Conservation (phyloP, 2,888 invertebrate genomes). For the Chorisops tibialis region DNA sequence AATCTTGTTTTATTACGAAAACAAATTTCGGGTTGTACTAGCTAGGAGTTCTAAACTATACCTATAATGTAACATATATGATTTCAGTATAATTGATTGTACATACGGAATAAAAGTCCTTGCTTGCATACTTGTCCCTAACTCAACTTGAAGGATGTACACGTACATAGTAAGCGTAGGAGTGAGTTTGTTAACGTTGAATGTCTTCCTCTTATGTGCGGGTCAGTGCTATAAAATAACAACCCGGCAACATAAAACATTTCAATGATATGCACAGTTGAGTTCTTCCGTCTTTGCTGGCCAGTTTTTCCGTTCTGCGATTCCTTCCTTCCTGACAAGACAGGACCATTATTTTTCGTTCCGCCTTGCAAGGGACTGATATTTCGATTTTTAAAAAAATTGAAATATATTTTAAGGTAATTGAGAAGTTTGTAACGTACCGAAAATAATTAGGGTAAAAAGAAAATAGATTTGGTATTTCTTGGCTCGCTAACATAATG, state of each 20-base stretch:
- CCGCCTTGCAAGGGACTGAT: constrained; percentile 23
- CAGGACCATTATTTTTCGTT: constrained; percentile 28
- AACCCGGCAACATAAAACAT: constrained; percentile 33
- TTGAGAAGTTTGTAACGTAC: constrained; percentile 12
- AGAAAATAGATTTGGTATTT: background rate
- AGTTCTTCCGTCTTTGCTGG: constrained; percentile 31
- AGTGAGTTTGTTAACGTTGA: constrained; percentile 24
- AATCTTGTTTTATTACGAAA: no score
- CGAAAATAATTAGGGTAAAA: constrained; percentile 16
- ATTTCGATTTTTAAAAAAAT: constrained; percentile 14
- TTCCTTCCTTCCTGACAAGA: constrained; percentile 27
- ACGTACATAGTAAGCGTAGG: background rate
- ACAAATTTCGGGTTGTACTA: no score
- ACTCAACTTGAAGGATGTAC: background rate
- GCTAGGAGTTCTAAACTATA: no score
- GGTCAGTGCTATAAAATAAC: constrained; percentile 34
- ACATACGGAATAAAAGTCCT: constrained; percentile 2
- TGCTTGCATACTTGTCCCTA: constrained; percentile 1
- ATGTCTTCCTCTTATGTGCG: constrained; percentile 34
- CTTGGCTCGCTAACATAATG: background rate
- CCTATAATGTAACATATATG: no score
- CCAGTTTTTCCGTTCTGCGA: constrained; percentile 16
- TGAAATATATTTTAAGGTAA: constrained; percentile 12
- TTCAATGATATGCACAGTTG: constrained; percentile 34
- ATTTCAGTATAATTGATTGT: constrained; percentile 22